Conservation (phyloP, 2,888 invertebrate species). For the Endotricha flammealis region DNA sequence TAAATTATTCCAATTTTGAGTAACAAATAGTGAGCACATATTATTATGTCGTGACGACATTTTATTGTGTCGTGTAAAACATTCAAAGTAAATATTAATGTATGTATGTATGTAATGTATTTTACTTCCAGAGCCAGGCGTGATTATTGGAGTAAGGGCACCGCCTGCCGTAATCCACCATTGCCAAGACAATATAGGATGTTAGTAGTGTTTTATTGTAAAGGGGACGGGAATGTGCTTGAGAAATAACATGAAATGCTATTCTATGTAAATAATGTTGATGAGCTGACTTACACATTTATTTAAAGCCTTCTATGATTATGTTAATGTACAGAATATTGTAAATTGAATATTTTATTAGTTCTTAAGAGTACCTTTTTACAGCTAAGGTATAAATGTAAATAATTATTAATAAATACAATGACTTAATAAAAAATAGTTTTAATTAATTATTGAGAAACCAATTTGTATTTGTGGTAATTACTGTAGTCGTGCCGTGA, state of each 20-base stretch:
- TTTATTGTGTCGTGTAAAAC: too few relatives aligned
- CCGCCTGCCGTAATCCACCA: neutral
- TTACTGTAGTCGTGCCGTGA: too few relatives aligned
- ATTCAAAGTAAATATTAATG: too few relatives aligned
- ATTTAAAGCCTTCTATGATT: conserved; percentile 18
- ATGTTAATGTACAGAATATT: conserved; percentile 37
- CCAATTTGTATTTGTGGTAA: too few relatives aligned
- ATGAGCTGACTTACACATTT: conserved; percentile 30
- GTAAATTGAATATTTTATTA: conserved; percentile 50
- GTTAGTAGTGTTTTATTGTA: neutral
- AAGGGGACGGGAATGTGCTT: conserved; percentile 4
- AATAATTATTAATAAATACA: conserved; percentile 47
- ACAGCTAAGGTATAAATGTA: conserved; percentile 37
- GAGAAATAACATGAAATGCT: conserved; percentile 7
- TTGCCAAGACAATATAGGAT: conserved; percentile 4
- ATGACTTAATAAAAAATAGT: too few relatives aligned
- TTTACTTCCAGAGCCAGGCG: conserved; percentile 25
- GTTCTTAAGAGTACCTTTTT: conserved; percentile 53
- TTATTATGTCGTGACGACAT: too few relatives aligned
- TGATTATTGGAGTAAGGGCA: conserved; percentile 18
- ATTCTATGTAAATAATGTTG: conserved; percentile 22
- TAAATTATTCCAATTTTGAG: too few relatives aligned
- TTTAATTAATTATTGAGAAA: too few relatives aligned
- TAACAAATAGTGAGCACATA: too few relatives aligned
- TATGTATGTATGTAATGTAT: too few relatives aligned